A percentile compares a stretch with the other conserved stretches of the same genome.
phyloP scores from a whole-genome alignment of 2,888 invertebrate genomes.

The Acutogordius australiensis region DNA sequence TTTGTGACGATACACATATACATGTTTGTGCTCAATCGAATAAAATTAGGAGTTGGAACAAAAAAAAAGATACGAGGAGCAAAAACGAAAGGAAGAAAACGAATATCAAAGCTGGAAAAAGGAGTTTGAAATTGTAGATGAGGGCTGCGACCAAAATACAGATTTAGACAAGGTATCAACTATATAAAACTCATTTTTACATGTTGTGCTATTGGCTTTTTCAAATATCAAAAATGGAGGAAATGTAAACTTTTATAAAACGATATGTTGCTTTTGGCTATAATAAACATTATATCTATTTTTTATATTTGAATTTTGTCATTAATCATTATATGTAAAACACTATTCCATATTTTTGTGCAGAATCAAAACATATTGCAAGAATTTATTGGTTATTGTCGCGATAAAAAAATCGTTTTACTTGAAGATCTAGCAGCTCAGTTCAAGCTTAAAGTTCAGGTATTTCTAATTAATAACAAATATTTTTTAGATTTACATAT shows the following conservation, averaged over 20 bases:
- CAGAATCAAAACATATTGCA: constrained; percentile 37
- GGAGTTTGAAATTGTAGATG: constrained; percentile 8
- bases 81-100: constrained; percentile 14
- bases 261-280: not conserved
- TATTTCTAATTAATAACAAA: no score
- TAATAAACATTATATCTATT: not conserved
- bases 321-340: no score
- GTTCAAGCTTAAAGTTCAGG: constrained; percentile 65
- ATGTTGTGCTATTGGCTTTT: no score
- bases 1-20: no score
- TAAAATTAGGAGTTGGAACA: constrained; percentile 28
- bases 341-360: no score
- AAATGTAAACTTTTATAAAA: not conserved
- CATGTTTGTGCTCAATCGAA: no score
- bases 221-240: no score
- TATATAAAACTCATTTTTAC: no score
- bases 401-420: constrained; percentile 60
- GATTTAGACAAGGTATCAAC: not conserved
- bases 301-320: no score
- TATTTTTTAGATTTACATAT: no score
- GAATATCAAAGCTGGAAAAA: constrained; percentile 12
- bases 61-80: constrained; percentile 30
- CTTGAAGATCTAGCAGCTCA: constrained; percentile 67
- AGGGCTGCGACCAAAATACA: not conserved
- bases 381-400: constrained; percentile 46